A percentile compares a stretch with the other conserved stretches of the same genome.
Evolutionary conservation across 2,797 vertebrate genomes (phyloP).

Genomic region (Onychomys torridus): DNA sequence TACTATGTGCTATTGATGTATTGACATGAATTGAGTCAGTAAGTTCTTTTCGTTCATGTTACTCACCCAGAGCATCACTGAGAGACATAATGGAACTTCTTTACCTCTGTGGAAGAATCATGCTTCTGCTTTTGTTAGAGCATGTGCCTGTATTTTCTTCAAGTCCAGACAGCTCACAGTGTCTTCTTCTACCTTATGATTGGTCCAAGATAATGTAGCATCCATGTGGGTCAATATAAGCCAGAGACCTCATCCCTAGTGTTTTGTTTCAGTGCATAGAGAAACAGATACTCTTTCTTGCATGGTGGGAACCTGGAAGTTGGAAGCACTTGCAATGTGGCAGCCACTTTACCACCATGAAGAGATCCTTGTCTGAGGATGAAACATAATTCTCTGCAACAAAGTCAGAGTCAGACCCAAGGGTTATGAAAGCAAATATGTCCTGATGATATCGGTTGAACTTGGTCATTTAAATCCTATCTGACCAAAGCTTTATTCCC

Average conservation of each 20-base stretch:
- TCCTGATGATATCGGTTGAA: slow-evolving; percentile 45
- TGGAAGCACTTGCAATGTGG: not conserved
- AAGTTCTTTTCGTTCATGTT: not conserved
- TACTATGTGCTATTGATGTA: not conserved
- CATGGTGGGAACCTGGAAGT: not conserved
- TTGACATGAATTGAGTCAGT: not conserved
- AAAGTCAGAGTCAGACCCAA: slow-evolving; percentile 39
- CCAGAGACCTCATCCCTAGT: not conserved
- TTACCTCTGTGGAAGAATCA: not conserved
- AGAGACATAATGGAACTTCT: not conserved
- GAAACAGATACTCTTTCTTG: not conserved
- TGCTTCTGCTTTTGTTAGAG: not conserved
- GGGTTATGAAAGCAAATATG: slow-evolving; percentile 26
- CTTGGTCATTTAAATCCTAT: slow-evolving; percentile 35
- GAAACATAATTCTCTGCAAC: not conserved
- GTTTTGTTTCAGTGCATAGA: not conserved
- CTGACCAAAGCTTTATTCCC: slow-evolving; percentile 67
- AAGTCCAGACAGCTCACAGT: not conserved
- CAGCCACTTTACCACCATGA: not conserved
- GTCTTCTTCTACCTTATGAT: not conserved
- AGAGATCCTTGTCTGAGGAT: slow-evolving; percentile 10
- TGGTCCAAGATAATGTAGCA: not conserved
- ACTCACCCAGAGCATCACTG: not conserved
- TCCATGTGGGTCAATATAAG: fast-evolving
- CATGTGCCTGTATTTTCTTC: not conserved